Percentiles rank a stretch among this genome's conserved stretches.
These are phyloP conservation scores for Acanthosoma haemorrhoidale DNA, from an alignment of 2,888 invertebrate species.

Conservation along the genomic window DNA sequence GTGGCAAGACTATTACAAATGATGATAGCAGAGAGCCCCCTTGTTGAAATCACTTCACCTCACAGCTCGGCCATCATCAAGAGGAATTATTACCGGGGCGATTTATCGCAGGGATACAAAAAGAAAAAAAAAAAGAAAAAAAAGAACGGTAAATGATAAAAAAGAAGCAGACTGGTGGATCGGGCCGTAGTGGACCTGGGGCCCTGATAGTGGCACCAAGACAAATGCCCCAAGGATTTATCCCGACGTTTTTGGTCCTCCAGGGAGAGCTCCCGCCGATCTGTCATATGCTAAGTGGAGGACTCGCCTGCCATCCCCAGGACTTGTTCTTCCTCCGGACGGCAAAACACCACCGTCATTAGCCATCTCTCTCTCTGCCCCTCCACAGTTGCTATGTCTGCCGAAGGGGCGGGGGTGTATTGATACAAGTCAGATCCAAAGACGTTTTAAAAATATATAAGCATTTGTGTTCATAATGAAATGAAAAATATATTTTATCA, in stretches of 20 bases:
- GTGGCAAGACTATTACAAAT: no score
- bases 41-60: no score
- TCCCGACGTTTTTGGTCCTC: conserved; percentile 3
- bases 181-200: not conserved
- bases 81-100: not conserved
- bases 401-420: not conserved
- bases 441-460: no score
- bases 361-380: not conserved
- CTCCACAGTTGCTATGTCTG: not conserved
- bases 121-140: conserved; percentile 4
- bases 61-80: not conserved
- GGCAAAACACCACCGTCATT: not conserved
- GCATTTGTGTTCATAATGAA: no score
- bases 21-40: not conserved
- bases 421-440: no score
- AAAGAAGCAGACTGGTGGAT: no score
- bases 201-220: conserved; percentile 1
- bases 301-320: not conserved
- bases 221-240: not conserved
- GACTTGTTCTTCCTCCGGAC: not conserved
- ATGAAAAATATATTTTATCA: no score
- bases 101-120: not conserved
- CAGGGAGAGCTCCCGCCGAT: conserved; percentile 1
- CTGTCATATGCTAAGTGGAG: conserved; percentile 19
- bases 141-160: no score